A percentile compares a stretch with the other conserved stretches of the same genome.
These are phyloP conservation scores for Ancistrus triradiatus DNA, from an alignment of 2,113 vertebrate genomes.

Conservation along the genomic window DNA sequence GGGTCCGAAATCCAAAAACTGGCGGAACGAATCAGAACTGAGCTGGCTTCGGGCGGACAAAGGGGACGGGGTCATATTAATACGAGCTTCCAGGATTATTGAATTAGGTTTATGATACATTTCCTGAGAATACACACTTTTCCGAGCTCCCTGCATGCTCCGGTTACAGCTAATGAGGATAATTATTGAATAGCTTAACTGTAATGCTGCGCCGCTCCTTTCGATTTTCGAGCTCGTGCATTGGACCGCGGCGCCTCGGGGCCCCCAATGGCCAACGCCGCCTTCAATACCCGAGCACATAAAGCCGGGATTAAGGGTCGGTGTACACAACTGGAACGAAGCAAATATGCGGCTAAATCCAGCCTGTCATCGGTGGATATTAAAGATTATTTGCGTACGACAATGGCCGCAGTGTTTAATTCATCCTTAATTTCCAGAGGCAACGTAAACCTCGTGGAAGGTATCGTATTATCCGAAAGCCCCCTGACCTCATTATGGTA, in stretches of 20 bases:
- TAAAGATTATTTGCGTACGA: slow-evolving; percentile 84
- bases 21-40: too few species aligned
- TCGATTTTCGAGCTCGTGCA: slow-evolving; percentile 51
- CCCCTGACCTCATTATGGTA: slow-evolving; percentile 46
- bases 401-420: slow-evolving; percentile 87
- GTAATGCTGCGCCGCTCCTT: slow-evolving; percentile 82
- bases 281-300: slow-evolving; percentile 66
- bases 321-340: slow-evolving; percentile 76
- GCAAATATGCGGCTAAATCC: slow-evolving; percentile 89
- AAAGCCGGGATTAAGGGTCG: slow-evolving; percentile 78
- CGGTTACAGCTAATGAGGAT: slow-evolving; percentile 87
- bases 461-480: slow-evolving; percentile 61
- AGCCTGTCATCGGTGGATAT: slow-evolving; percentile 98
- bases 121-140: slow-evolving; percentile 62
- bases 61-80: slow-evolving; percentile 63
- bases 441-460: slow-evolving; percentile 57
- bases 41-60: slow-evolving; percentile 38
- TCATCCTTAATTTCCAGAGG: slow-evolving; percentile 74
- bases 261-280: slow-evolving; percentile 52
- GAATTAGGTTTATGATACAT: slow-evolving; percentile 82
- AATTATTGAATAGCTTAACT: slow-evolving; percentile 89
- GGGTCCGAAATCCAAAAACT: too few species aligned
- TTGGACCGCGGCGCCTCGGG: slow-evolving; percentile 51
- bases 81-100: slow-evolving; percentile 90
- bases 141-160: slow-evolving; percentile 67